phyloP scores from a whole-genome alignment of 1,140 invertebrate species.

The Lepeophtheirus salmonis region DNA sequence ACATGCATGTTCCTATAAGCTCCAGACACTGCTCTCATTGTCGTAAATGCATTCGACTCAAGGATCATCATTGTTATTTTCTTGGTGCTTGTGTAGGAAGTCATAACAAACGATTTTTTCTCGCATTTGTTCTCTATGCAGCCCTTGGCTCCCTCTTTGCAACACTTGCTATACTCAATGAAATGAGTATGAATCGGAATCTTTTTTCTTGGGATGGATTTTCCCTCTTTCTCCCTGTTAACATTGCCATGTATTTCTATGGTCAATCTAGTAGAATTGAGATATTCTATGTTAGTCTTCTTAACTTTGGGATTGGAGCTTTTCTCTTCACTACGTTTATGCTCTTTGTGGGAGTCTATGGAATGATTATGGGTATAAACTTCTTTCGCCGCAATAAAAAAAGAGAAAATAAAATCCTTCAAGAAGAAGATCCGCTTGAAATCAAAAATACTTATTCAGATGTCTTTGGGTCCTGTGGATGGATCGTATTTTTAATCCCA shows the following conservation, averaged over 20 bases:
- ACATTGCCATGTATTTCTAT: not conserved
- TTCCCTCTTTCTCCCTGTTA: not conserved
- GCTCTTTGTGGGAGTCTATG: not conserved
- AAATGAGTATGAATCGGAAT: not conserved
- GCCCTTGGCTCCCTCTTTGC: not conserved
- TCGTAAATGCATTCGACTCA: not conserved
- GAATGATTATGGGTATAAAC: not conserved
- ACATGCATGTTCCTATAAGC: conserved; percentile 1
- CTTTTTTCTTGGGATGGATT: not conserved
- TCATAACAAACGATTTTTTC: not conserved
- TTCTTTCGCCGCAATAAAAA: too few relatives aligned
- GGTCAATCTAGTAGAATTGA: not conserved
- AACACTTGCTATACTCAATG: not conserved
- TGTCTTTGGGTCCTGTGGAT: not conserved
- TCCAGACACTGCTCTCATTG: not conserved
- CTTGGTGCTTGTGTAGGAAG: not conserved
- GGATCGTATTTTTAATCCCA: not conserved
- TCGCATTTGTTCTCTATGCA: not conserved
- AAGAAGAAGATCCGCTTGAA: too few relatives aligned
- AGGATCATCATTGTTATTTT: conserved; percentile 9
- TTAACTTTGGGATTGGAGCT: not conserved
- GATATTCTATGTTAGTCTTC: not conserved
- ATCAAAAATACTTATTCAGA: not conserved
- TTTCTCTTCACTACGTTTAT: not conserved
- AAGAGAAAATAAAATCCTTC: too few relatives aligned